These are phyloP conservation scores for Drosophila fuyamai DNA, from an alignment of 1,140 invertebrate genomes.

Conservation along the genomic window DNA sequence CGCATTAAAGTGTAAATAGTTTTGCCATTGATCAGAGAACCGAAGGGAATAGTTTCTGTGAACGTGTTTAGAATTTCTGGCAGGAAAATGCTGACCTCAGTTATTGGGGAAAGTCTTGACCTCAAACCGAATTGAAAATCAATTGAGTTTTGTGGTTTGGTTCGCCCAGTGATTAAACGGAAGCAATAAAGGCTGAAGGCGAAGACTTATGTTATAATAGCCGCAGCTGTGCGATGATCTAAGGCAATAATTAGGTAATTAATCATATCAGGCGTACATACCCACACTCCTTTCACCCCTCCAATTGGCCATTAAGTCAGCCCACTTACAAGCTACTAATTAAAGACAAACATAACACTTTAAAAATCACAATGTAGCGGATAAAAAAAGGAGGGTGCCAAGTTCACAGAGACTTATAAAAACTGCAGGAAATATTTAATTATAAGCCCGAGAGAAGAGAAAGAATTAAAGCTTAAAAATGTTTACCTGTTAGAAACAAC, in stretches of 20 bases:
- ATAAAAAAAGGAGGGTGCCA: neutral
- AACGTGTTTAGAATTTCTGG: slow-evolving; percentile 43
- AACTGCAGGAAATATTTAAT: slow-evolving; percentile 75
- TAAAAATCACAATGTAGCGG: slow-evolving; percentile 44
- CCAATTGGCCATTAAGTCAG: slow-evolving; percentile 59
- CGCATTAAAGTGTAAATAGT: slow-evolving; percentile 58
- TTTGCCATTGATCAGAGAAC: slow-evolving; percentile 48
- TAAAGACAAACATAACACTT: slow-evolving; percentile 78
- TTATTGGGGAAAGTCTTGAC: slow-evolving; percentile 12
- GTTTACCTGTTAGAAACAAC: slow-evolving; percentile 60
- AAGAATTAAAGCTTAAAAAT: slow-evolving; percentile 39
- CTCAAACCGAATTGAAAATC: slow-evolving; percentile 32
- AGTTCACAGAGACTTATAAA: slow-evolving; percentile 23
- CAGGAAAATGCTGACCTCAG: slow-evolving; percentile 44
- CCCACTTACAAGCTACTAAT: slow-evolving; percentile 56
- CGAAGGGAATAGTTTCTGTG: slow-evolving; percentile 27
- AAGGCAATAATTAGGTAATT: slow-evolving; percentile 78
- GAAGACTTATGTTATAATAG: slow-evolving; percentile 42
- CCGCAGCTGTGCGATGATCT: slow-evolving; percentile 63
- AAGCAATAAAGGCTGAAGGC: slow-evolving; percentile 42
- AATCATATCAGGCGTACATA: slow-evolving; percentile 59
- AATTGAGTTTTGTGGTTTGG: slow-evolving; percentile 26
- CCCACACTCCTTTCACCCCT: slow-evolving; percentile 7
- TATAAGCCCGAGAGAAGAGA: slow-evolving; percentile 45
- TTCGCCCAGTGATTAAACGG: slow-evolving; percentile 51